Percentiles rank a stretch among this genome's conserved stretches.
Evolutionary conservation across 1,140 invertebrate species (phyloP).

Genomic region (Drosophila fuyamai): DNA sequence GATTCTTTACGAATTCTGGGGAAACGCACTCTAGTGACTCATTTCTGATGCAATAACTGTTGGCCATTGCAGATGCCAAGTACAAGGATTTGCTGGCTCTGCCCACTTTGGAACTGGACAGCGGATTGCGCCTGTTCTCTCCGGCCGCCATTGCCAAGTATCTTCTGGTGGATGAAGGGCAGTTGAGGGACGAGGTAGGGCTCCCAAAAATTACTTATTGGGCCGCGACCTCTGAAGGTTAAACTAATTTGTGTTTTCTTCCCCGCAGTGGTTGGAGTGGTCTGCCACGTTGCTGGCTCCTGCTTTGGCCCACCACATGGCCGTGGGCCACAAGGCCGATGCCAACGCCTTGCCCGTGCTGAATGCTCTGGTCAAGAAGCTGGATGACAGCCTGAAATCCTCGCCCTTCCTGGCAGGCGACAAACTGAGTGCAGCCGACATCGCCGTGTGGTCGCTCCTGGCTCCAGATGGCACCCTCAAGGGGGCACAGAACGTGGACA

Average conservation of each 20-base stretch:
- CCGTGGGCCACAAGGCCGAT: conserved; percentile 85
- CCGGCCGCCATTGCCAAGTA: conserved; percentile 86
- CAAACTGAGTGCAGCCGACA: conserved; percentile 61
- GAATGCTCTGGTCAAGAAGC: conserved; percentile 84
- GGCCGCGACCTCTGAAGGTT: conserved; percentile 57
- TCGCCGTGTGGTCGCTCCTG: conserved; percentile 75
- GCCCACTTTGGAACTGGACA: conserved; percentile 85
- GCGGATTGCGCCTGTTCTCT: conserved; percentile 86
- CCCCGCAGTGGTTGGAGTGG: conserved; percentile 90
- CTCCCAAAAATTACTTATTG: conserved; percentile 15
- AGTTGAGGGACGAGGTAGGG: conserved; percentile 71
- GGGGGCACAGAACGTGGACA: conserved; percentile 77
- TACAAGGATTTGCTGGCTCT: conserved; percentile 79
- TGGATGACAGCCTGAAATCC: conserved; percentile 84
- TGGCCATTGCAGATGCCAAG: conserved; percentile 60
- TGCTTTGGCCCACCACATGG: conserved; percentile 84
- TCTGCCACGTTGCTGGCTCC: conserved; percentile 89
- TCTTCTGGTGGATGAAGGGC: conserved; percentile 84
- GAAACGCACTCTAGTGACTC: conserved; percentile 15
- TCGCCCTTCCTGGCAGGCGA: conserved; percentile 83
- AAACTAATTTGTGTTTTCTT: conserved; percentile 57
- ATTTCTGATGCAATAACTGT: conserved; percentile 66
- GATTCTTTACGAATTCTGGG: conserved; percentile 20
- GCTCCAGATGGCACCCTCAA: conserved; percentile 84
- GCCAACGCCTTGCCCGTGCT: conserved; percentile 85